Evolutionary conservation across 2,113 vertebrate species (phyloP), one percentile per base, ranked within the genome.

Genomic region (Colinus virginianus): DNA sequence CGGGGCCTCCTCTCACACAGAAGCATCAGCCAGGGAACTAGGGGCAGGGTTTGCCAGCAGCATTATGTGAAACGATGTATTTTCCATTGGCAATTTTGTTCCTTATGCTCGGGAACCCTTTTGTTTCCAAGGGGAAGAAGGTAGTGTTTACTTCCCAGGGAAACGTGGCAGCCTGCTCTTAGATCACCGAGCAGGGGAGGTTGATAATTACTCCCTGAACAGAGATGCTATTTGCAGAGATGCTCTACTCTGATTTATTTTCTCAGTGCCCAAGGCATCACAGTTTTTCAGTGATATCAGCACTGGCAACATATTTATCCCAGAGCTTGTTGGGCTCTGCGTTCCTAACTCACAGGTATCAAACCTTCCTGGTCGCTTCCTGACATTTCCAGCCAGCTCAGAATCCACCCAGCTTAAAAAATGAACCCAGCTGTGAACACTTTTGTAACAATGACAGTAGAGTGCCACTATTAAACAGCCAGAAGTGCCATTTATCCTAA

Each of bases 381-480:
- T 68, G 85, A 66, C 66, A 34, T 88, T 88, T 93, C 43, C 48
- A 78, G 48, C 55, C 87, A 76, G 26, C n/a, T 10, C 17, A n/a
- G 78, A 94, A 95, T 90, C 36, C 23, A 64, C 18, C 10, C 68
- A 78, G 36, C 36, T 80, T 86, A 53, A 90, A 91, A 93, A 90
- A 32, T 32, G 11, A 81, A 82, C 69, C 45, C 78, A 76, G 82
- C 84, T 91, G 66, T 79, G 68, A 66, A 62, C 72, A 71, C 62
- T 49, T 1, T 56, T 25, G 21, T 66, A 88, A 55, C 7, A 43
- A 53, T 1, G 3, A 87, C 82, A 74, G 80, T 91, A 83, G n/a
- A 91, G 43, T 1, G 2, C 51, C 49, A 17, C 84, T 83, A 80
- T 94, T 92, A 82, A 95, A 80, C 55, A 76, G 64, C 23, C 90